phyloP scores from a whole-genome alignment of 2,888 invertebrate genomes.

The Drosophila melanocephala region DNA sequence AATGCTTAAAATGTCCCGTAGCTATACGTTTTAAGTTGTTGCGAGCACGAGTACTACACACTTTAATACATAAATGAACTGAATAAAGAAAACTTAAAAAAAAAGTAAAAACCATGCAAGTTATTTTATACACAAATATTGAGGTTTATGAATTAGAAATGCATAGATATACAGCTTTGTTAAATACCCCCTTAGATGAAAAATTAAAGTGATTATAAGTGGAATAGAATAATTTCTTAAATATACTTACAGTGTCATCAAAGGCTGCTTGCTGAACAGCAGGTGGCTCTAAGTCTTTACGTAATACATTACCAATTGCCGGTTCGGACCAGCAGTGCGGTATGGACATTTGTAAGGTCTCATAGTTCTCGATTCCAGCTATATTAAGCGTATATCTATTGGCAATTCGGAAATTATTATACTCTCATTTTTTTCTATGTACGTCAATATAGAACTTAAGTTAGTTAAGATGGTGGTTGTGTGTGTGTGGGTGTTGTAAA shows the following conservation, averaged over 20 bases:
- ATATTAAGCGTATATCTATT: slow-evolving; percentile 89
- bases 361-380: slow-evolving; percentile 92
- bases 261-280: slow-evolving; percentile 94
- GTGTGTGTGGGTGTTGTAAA: background rate
- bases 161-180: too few relatives aligned
- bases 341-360: slow-evolving; percentile 88
- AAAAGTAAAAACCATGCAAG: slow-evolving; percentile 1
- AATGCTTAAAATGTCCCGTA: slow-evolving; percentile 62
- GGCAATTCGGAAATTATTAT: slow-evolving; percentile 52
- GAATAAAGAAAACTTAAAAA: background rate
- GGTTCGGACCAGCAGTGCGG: slow-evolving; percentile 92
- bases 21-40: background rate
- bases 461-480: background rate
- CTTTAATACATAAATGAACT: slow-evolving; percentile 1
- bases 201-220: background rate
- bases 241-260: slow-evolving; percentile 88
- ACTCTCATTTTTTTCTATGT: slow-evolving; percentile 1
- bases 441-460: background rate
- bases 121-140: background rate
- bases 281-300: slow-evolving; percentile 91
- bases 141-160: background rate
- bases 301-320: slow-evolving; percentile 87
- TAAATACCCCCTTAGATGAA: background rate
- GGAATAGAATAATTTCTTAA: slow-evolving; percentile 3
- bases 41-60: background rate